These are phyloP conservation scores for Syngnathoides biaculeatus DNA, from an alignment of 2,113 vertebrate genomes.

Conservation along the genomic window DNA sequence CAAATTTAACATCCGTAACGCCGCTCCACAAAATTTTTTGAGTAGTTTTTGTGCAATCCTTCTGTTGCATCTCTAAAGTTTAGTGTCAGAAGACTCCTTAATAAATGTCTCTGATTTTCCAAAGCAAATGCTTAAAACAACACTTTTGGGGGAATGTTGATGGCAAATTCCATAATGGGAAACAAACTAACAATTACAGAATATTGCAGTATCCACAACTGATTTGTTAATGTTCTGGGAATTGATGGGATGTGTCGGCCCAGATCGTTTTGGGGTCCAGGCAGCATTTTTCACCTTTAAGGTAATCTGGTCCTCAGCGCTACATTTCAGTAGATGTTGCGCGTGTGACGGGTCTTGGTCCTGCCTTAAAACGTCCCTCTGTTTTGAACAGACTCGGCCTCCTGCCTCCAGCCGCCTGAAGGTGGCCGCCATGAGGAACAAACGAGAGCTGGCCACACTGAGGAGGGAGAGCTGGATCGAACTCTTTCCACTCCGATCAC, in stretches of 20 bases:
- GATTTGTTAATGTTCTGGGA: slow-evolving; percentile 2
- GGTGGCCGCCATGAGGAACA: slow-evolving; percentile 27
- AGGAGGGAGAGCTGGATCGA: slow-evolving; percentile 40
- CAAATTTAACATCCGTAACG: too few species aligned
- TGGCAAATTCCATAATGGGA: neutral
- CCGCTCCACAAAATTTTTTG: too few species aligned
- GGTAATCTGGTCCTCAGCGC: neutral
- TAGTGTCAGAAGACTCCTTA: neutral
- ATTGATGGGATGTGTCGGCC: neutral
- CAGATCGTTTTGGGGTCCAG: neutral
- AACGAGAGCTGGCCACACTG: slow-evolving; percentile 11
- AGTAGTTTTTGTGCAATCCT: too few species aligned
- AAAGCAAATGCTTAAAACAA: neutral
- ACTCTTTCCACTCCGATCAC: slow-evolving; percentile 49
- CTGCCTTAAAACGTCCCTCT: slow-evolving; percentile 23
- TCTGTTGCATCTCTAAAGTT: too few species aligned
- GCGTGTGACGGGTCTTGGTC: slow-evolving; percentile 9
- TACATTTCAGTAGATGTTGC: neutral
- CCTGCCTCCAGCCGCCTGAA: slow-evolving; percentile 47
- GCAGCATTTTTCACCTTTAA: neutral
- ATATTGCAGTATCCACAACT: neutral
- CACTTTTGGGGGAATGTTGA: neutral
- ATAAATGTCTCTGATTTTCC: neutral
- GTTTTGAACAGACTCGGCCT: slow-evolving; percentile 46
- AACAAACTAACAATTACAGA: neutral